Conservation (phyloP, 2,888 invertebrate genomes). For the Drosophila birchii region DNA sequence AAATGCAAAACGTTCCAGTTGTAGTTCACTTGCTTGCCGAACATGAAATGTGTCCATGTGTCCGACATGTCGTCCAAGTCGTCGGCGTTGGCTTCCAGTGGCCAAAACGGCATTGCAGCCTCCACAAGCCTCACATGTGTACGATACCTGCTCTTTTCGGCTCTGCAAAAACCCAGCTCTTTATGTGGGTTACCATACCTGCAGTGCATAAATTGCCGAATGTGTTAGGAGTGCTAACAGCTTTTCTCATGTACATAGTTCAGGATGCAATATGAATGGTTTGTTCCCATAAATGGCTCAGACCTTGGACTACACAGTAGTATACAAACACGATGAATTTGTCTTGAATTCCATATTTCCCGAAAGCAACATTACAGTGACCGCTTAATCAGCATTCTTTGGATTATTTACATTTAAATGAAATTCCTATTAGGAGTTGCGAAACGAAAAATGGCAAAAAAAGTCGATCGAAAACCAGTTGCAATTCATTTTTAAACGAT, state of each 20-base stretch:
- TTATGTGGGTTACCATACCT: slow-evolving; percentile 39
- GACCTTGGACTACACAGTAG: slow-evolving; percentile 31
- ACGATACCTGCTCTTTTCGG: slow-evolving; percentile 28
- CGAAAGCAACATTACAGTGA: background rate
- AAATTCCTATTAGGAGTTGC: background rate
- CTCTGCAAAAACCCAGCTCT: slow-evolving; percentile 26
- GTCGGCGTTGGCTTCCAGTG: slow-evolving; percentile 22
- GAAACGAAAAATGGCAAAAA: background rate
- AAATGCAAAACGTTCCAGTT: slow-evolving; percentile 58
- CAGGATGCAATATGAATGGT: slow-evolving; percentile 34
- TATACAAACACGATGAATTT: slow-evolving; percentile 4
- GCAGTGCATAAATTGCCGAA: slow-evolving; percentile 25
- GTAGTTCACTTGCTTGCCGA: slow-evolving; percentile 53
- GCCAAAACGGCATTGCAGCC: slow-evolving; percentile 16
- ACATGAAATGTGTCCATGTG: slow-evolving; percentile 55
- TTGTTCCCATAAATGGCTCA: slow-evolving; percentile 19
- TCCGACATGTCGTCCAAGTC: slow-evolving; percentile 31
- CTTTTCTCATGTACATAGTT: slow-evolving; percentile 39
- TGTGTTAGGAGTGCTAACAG: slow-evolving; percentile 39
- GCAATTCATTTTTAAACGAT: background rate
- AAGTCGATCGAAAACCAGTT: slow-evolving; percentile 2
- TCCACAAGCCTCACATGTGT: slow-evolving; percentile 4
- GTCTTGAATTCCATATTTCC: slow-evolving; percentile 28
- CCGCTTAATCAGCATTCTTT: slow-evolving; percentile 7
- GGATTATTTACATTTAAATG: slow-evolving; percentile 10